Evolutionary conservation across 92 coral and sea anemone species (phyloP).

Genomic region (Epizoanthus ramosus): DNA sequence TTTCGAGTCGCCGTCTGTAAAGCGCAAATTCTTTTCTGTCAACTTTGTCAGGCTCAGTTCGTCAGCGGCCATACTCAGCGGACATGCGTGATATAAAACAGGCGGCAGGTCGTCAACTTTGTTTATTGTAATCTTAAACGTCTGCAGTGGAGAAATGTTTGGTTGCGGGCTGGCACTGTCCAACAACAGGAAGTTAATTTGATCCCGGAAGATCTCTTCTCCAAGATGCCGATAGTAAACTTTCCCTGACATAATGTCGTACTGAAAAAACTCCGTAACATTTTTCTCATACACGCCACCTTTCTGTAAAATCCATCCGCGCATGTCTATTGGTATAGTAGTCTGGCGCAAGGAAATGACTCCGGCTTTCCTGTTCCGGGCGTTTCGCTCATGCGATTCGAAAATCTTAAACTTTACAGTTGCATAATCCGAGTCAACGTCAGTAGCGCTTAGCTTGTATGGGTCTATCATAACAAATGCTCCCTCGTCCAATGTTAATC

Average conservation of each 20-base stretch:
- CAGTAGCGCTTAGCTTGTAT: conserved; percentile 89
- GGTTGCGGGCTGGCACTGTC: conserved; percentile 80
- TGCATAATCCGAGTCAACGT: conserved; percentile 84
- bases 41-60: conserved; percentile 58
- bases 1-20: conserved; percentile 84
- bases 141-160: conserved; percentile 80
- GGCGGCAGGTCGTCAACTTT: conserved; percentile 80
- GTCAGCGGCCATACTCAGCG: conserved; percentile 66
- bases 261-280: conserved; percentile 77
- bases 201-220: conserved; percentile 78
- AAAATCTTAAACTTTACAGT: conserved; percentile 73
- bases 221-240: conserved; percentile 84
- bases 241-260: conserved; percentile 73
- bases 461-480: conserved; percentile 71
- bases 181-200: conserved; percentile 70
- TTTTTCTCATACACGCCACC: conserved; percentile 80
- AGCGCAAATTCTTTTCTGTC: conserved; percentile 61
- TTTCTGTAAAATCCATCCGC: conserved; percentile 62
- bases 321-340: conserved; percentile 36
- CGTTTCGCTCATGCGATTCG: background rate
- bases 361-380: conserved; percentile 60
- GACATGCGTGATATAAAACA: conserved; percentile 47
- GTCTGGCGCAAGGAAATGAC: conserved; percentile 71
- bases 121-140: conserved; percentile 70
- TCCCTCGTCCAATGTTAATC: conserved; percentile 80